phyloP scores from a whole-genome alignment of 1,140 invertebrate genomes.

The Danaus plexippus region DNA sequence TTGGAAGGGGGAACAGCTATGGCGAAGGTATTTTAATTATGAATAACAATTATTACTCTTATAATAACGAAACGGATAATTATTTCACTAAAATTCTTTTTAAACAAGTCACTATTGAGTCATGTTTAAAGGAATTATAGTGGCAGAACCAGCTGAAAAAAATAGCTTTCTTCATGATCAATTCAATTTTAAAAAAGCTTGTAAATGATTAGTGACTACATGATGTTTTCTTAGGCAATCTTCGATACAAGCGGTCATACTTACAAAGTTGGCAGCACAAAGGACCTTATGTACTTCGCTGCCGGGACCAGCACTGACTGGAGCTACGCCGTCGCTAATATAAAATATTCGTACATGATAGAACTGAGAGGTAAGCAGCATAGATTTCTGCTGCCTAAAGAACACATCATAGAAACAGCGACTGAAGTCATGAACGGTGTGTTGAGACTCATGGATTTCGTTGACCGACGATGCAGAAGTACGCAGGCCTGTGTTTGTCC shows the following conservation, averaged over 20 bases:
- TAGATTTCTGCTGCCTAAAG: slow-evolving; percentile 80
- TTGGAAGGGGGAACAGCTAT: slow-evolving; percentile 56
- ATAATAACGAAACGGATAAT: no score
- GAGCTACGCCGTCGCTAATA: slow-evolving; percentile 74
- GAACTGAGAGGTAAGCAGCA: slow-evolving; percentile 77
- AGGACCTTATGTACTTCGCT: slow-evolving; percentile 69
- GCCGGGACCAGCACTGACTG: slow-evolving; percentile 80
- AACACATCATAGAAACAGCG: slow-evolving; percentile 76
- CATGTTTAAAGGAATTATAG: no score
- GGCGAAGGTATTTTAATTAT: slow-evolving; percentile 40
- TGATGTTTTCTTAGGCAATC: slow-evolving; percentile 37
- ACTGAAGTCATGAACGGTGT: slow-evolving; percentile 76
- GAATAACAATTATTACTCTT: no score
- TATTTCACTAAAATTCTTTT: no score
- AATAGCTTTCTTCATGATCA: no score
- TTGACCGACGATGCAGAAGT: slow-evolving; percentile 34
- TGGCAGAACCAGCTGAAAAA: no score
- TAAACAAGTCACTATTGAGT: no score
- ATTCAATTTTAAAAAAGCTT: not conserved
- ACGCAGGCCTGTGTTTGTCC: slow-evolving; percentile 69
- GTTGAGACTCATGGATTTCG: slow-evolving; percentile 71
- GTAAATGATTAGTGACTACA: slow-evolving; percentile 1
- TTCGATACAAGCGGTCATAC: slow-evolving; percentile 37
- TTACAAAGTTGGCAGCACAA: slow-evolving; percentile 59
- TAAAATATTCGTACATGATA: slow-evolving; percentile 79